These are phyloP conservation scores for Dynastes maya DNA, from an alignment of 2,888 invertebrate genomes.

Conservation along the genomic window DNA sequence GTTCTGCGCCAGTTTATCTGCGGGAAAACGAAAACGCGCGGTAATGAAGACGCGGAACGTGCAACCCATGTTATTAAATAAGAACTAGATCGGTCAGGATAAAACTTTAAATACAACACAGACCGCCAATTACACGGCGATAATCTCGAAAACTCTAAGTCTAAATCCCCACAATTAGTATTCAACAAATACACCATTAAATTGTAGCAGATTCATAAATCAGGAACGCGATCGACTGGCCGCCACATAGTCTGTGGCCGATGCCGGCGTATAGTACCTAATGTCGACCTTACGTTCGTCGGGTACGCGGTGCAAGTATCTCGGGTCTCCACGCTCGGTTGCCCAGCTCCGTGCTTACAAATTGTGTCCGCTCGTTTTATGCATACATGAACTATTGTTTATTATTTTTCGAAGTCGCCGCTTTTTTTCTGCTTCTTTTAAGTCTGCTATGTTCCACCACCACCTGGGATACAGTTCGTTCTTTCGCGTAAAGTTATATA, in stretches of 20 bases:
- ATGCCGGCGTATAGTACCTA: conserved; percentile 53
- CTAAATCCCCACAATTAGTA: conserved; percentile 63
- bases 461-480: conserved; percentile 10
- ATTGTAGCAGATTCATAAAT: conserved; percentile 60
- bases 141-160: conserved; percentile 51
- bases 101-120: conserved; percentile 51
- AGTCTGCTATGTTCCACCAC: conserved; percentile 27
- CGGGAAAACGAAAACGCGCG: conserved; percentile 46
- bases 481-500: background rate
- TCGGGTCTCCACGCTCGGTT: conserved; percentile 58
- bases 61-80: conserved; percentile 50
- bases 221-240: conserved; percentile 63
- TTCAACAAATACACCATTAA: conserved; percentile 63
- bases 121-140: conserved; percentile 51
- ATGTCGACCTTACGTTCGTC: conserved; percentile 62
- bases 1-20: conserved; percentile 44
- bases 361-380: conserved; percentile 62
- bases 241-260: conserved; percentile 58
- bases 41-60: conserved; percentile 51
- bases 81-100: conserved; percentile 49
- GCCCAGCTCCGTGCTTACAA: conserved; percentile 58
- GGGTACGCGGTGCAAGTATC: conserved; percentile 61
- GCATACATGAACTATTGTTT: conserved; percentile 63
- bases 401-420: conserved; percentile 58
- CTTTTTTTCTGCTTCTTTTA: conserved; percentile 29